Base-by-base conservation (phyloP, 2,888 invertebrate species). In the Bruchidius siliquastri region DNA sequence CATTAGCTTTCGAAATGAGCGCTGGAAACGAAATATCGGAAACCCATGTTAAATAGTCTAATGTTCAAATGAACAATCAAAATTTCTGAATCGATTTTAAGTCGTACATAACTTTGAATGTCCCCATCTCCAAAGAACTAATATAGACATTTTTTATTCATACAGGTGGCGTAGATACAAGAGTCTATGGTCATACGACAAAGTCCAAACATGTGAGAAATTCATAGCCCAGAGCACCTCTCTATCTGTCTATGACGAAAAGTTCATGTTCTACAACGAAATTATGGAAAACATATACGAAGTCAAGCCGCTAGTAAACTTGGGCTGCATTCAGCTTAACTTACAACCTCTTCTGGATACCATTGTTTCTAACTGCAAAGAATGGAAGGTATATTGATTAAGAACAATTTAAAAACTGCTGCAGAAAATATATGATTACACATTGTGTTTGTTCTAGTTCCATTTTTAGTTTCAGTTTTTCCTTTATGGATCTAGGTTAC, bases 231-330 rank as follows among this genome's bases (percentile, higher is more conserved):
- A 91, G 76, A 89, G 88, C 77, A 89, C 88, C 75, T 89, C 90
- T 6, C 88, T 94, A 6, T 87, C 89, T 67, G 90, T 91, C 76
- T 95, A 93, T 85, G 96, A 97, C 81, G 94, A 96, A 80, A 94
- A 94, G 84, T 93, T 97, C 81, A 92, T 92, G 84, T 95, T 93
- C 85, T 97, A 95, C 85, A 91, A 92, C 80, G 91, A 92, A 77
- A 91, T 95, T 8, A 90, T 94, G 21, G 88, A 90, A 6, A 83
- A 83, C 72, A 80, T 85, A 75, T 74, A 75, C 10, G 85, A 86
- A 10, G 90, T 91, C 82, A 87, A 88, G 6, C 87, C 89, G 70
- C 90, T 88, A 80, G 88, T 90, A 0, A 92, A 94, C 78, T 88
- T 94, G 30, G 90, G 89, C n/a, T 91, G 91, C 21, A 89, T 95